Evolutionary conservation across 2,888 invertebrate genomes (phyloP).

Genomic region (Parelbella ahira): DNA sequence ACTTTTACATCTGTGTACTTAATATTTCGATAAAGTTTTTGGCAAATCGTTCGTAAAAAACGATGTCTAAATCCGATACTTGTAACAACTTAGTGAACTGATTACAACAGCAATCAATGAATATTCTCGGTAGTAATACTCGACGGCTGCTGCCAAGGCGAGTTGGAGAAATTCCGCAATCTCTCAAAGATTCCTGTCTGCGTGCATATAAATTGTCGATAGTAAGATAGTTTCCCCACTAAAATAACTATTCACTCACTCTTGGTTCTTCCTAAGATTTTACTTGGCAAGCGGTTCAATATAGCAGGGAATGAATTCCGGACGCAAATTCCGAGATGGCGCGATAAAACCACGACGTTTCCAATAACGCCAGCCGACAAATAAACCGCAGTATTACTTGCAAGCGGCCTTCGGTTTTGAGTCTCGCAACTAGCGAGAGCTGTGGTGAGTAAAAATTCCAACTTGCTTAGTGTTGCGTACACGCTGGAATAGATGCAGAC

Average conservation of each 20-base stretch:
- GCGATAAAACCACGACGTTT: conserved; percentile 38
- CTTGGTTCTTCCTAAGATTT: conserved; percentile 15
- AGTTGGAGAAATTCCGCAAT: conserved; percentile 9
- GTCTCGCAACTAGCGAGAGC: conserved; percentile 11
- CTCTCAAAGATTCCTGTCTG: conserved; percentile 8
- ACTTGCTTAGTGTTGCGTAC: conserved; percentile 1
- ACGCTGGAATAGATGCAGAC: background rate
- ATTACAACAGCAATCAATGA: conserved; percentile 8
- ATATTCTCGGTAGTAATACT: background rate
- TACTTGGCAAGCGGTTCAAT: conserved; percentile 34
- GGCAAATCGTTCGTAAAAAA: too few relatives aligned
- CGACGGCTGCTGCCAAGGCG: conserved; percentile 3
- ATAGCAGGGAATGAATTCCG: conserved; percentile 43
- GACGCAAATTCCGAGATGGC: conserved; percentile 45
- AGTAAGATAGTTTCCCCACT: conserved; percentile 22
- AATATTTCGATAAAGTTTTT: too few relatives aligned
- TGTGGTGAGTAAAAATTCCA: conserved; percentile 12
- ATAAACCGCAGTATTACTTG: conserved; percentile 30
- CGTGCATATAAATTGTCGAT: conserved; percentile 20
- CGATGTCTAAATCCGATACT: too few relatives aligned
- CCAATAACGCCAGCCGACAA: conserved; percentile 35
- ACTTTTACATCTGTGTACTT: too few relatives aligned
- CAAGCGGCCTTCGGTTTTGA: conserved; percentile 13
- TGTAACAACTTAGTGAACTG: too few relatives aligned
- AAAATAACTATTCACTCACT: conserved; percentile 21